Percentiles rank a stretch among this genome's conserved stretches.
phyloP scores from a whole-genome alignment of 2,888 invertebrate species.

The Andricus quercusramuli region DNA sequence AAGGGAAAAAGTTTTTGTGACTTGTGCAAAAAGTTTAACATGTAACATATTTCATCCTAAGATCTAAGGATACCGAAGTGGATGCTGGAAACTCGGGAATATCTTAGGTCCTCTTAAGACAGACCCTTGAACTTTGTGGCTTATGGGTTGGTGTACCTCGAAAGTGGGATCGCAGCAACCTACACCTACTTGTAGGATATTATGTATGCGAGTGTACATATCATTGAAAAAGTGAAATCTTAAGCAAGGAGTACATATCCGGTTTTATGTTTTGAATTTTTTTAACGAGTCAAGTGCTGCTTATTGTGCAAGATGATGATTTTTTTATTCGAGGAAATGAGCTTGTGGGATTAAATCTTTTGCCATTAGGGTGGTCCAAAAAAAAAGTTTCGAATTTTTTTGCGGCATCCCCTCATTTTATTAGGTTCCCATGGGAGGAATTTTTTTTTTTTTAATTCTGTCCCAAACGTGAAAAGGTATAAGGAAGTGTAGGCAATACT shows the following conservation, averaged over 20 bases:
- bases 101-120: neutral
- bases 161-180: neutral
- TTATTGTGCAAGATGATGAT: neutral
- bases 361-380: no score
- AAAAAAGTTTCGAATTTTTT: no score
- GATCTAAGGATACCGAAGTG: neutral
- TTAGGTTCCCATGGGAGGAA: no score
- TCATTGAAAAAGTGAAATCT: constrained; percentile 7
- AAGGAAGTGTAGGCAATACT: no score
- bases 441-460: no score
- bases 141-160: neutral
- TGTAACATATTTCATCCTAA: neutral
- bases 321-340: neutral
- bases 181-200: neutral
- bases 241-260: neutral
- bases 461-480: no score
- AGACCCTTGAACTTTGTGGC: neutral
- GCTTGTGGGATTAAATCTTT: neutral
- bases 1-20: constrained; percentile 18
- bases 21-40: constrained; percentile 3
- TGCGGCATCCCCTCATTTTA: no score
- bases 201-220: neutral
- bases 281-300: neutral
- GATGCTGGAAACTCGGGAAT: neutral
- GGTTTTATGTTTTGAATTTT: neutral